Base-by-base conservation (phyloP, 2,888 invertebrate genomes). In the Leucophenga montana region DNA sequence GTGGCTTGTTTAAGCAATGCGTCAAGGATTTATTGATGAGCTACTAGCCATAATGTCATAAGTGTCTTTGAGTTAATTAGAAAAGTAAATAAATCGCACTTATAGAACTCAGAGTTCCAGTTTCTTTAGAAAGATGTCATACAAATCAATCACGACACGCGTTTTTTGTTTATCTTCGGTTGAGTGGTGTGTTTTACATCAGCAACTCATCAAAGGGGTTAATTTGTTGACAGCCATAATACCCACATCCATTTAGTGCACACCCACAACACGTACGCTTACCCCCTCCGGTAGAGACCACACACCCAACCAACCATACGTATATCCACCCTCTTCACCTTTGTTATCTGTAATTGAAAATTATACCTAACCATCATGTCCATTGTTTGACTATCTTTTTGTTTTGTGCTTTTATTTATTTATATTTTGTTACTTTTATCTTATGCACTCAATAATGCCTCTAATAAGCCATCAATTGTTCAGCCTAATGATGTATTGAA, bases 381-480 rank as follows among this genome's bases (percentile, higher is more conserved):
- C 18, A 20, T 61, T 61, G 61, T 61, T 61, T 61, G 44, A 14
- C 6, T 33, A 70, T 72, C 66, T 67, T 66, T 27, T 27, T 27
- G 53, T 33, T 53, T 16, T 39, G 8, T 20, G 54, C 48, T 59
- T 67, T 64, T 64, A 64, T 82, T 79, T 77, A 76, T 80, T 78
- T 82, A 78, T 79, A 83, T 83, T 79, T 77, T 78, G 81, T 81
- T 81, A 82, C 83, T 81, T 81, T 81, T 81, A 82, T 81, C 83
- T 79, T 81, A 81, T 80, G 79, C 54, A 80, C 81, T 82, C 79
- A 77, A 78, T 82, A 80, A 79, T 66, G 79, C 75, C 83, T 81
- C 79, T 83, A 79, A 77, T 77, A 77, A 77, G 77, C 77, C 72
- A 75, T 62, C 71, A 76, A 68, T 76, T 59, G 57, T 56, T 67